A percentile compares a stretch with the other conserved stretches of the same genome.
These are phyloP conservation scores for Tigriopus californicus DNA, from an alignment of 2,888 invertebrate species.

Conservation along the genomic window DNA sequence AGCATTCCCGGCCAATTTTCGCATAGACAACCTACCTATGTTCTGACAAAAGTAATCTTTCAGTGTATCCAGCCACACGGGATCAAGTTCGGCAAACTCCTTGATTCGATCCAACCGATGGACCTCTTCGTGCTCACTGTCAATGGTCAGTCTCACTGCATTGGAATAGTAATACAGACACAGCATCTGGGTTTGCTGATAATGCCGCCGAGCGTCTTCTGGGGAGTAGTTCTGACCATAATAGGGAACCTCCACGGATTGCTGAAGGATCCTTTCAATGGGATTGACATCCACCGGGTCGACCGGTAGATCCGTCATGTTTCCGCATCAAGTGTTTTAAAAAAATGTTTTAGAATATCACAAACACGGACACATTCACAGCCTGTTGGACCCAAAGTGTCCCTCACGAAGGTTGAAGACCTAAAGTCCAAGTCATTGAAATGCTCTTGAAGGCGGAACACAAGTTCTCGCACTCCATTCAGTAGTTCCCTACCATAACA, in stretches of 20 bases:
- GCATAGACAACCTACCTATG: not conserved
- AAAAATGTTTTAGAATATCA: no score
- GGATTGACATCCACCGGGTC: not conserved
- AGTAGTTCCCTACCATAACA: no score
- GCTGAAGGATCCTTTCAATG: no score
- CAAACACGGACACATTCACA: no score
- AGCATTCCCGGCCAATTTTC: not conserved
- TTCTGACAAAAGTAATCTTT: slow-evolving; percentile 9
- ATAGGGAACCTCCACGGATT: no score
- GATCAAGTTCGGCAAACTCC: not conserved
- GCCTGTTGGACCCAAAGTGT: no score
- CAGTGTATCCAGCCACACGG: not conserved
- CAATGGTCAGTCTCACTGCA: not conserved
- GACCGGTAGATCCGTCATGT: not conserved
- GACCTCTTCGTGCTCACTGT: not conserved
- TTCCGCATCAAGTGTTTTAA: no score
- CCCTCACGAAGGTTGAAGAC: no score
- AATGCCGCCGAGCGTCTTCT: no score
- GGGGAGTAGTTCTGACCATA: not conserved
- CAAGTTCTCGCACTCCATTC: no score
- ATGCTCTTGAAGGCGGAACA: no score
- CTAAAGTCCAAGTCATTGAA: no score
- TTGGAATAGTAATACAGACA: slow-evolving; percentile 9
- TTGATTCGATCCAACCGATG: slow-evolving; percentile 1
- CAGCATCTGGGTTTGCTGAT: not conserved